Evolutionary conservation across 2,888 invertebrate species (phyloP).

Genomic region (Diaperis boleti): DNA sequence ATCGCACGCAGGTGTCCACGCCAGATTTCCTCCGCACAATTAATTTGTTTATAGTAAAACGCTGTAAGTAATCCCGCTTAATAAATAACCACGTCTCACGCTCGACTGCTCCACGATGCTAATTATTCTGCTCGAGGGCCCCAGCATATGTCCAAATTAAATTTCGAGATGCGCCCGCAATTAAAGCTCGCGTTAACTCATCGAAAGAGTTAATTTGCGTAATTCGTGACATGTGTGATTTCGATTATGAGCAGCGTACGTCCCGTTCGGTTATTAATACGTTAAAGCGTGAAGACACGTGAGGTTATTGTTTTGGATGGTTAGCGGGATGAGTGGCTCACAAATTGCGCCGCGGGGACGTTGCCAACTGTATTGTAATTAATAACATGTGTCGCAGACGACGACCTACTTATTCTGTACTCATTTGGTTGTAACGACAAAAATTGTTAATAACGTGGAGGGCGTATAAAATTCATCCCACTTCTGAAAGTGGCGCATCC

Average conservation of each 20-base stretch:
- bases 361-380: conserved; percentile 38
- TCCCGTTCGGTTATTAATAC: conserved; percentile 21
- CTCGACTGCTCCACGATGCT: conserved; percentile 32
- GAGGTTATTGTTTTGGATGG: conserved; percentile 39
- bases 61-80: conserved; percentile 37
- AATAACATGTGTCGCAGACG: conserved; percentile 38
- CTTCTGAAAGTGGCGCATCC: no score
- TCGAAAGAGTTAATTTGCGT: conserved; percentile 35
- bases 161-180: conserved; percentile 40
- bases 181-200: conserved; percentile 26
- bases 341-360: conserved; percentile 39
- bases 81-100: conserved; percentile 41
- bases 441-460: no score
- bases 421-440: conserved; percentile 21
- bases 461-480: no score
- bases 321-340: conserved; percentile 31
- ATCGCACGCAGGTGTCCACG: conserved; percentile 41
- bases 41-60: conserved; percentile 45
- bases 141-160: conserved; percentile 38
- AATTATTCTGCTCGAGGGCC: conserved; percentile 42
- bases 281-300: conserved; percentile 31
- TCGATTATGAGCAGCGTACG: conserved; percentile 31
- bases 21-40: conserved; percentile 45
- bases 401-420: conserved; percentile 28
- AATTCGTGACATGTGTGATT: conserved; percentile 39